Evolutionary conservation across 2,797 vertebrate genomes (phyloP).

Genomic region (Hipposideros larvatus): DNA sequence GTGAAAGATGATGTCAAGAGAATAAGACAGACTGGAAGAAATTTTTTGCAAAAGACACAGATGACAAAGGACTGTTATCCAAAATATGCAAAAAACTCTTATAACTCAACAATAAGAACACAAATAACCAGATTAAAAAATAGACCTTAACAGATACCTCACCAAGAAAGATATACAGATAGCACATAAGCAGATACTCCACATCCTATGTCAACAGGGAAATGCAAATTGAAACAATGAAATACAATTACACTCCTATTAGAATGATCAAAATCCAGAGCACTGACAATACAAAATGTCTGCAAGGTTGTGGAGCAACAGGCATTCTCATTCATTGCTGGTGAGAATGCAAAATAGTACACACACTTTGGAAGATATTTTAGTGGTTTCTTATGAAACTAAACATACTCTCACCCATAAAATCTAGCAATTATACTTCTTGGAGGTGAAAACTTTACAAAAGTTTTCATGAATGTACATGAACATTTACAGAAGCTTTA

Average conservation of each 20-base stretch:
- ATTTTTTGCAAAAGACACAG: background rate
- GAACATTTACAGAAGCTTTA: background rate
- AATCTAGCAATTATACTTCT: background rate
- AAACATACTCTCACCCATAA: background rate
- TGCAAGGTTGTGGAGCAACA: background rate
- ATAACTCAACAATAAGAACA: background rate
- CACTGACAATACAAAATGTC: background rate
- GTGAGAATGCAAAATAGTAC: background rate
- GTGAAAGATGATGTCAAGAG: background rate
- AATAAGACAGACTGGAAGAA: background rate
- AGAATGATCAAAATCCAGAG: background rate
- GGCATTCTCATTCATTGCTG: background rate
- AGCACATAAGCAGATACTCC: background rate
- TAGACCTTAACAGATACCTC: background rate
- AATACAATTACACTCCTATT: background rate
- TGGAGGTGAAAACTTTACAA: background rate
- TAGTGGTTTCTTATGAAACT: background rate
- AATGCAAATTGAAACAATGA: background rate
- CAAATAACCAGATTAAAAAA: background rate
- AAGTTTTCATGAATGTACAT: background rate
- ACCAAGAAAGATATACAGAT: background rate
- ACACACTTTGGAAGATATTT: background rate
- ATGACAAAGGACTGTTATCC: background rate
- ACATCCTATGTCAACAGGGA: background rate
- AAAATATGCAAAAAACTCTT: too few relatives aligned